phyloP scores from a whole-genome alignment of 2,888 invertebrate species.

The Limenitis camilla region DNA sequence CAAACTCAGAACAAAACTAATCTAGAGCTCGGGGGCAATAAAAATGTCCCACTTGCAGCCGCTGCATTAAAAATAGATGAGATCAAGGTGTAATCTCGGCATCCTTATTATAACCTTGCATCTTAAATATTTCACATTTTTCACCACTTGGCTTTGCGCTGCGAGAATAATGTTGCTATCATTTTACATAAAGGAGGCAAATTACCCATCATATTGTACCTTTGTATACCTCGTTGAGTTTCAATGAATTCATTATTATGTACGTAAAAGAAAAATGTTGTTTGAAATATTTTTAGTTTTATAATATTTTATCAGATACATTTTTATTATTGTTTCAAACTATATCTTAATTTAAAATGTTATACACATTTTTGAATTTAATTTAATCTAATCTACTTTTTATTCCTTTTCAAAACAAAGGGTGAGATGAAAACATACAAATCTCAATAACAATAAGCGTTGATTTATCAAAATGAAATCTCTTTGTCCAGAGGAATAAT shows the following conservation, averaged over 20 bases:
- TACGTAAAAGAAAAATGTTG: not conserved
- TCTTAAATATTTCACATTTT: conserved; percentile 66
- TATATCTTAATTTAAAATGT: not conserved
- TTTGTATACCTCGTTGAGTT: conserved; percentile 12
- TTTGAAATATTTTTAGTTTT: not conserved
- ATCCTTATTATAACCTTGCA: conserved; percentile 69
- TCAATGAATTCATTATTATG: conserved; percentile 12
- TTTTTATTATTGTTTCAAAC: too few relatives aligned
- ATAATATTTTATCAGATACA: not conserved
- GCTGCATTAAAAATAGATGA: conserved; percentile 67
- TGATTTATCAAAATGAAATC: conserved; percentile 73
- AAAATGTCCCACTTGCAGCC: conserved; percentile 67
- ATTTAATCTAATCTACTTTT: conserved; percentile 2
- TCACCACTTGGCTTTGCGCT: conserved; percentile 50
- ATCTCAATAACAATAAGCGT: conserved; percentile 59
- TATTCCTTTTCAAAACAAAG: conserved; percentile 25
- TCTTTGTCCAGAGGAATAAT: conserved; percentile 64
- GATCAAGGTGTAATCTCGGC: conserved; percentile 69
- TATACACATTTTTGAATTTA: not conserved
- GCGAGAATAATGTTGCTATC: conserved; percentile 49
- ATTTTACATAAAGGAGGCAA: conserved; percentile 46
- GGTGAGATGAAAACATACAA: conserved; percentile 49
- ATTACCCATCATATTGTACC: conserved; percentile 29
- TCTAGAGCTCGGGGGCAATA: conserved; percentile 68
- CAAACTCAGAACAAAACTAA: conserved; percentile 73